Evolutionary conservation across 2,888 invertebrate species (phyloP).

Genomic region (Beris chalybata): DNA sequence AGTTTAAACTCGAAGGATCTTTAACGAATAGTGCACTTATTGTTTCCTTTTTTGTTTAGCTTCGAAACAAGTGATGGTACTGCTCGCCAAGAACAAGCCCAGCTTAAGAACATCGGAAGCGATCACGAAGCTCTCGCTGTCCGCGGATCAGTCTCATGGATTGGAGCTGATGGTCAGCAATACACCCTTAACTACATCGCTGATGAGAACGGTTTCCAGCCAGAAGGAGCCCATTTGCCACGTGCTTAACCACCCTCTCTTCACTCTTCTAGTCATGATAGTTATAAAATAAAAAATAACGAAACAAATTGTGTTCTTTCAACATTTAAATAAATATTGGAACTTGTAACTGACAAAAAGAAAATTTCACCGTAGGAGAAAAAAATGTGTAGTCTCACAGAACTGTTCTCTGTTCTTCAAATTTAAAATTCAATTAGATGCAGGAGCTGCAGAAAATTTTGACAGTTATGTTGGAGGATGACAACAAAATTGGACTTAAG

Average conservation of each 20-base stretch:
- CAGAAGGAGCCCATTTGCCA: conserved; percentile 53
- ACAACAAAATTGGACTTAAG: no score
- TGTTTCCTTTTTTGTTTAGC: conserved; percentile 2
- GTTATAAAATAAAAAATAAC: neutral
- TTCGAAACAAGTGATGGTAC: conserved; percentile 56
- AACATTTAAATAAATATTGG: no score
- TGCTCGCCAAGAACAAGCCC: conserved; percentile 56
- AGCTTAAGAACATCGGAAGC: conserved; percentile 55
- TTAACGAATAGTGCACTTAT: neutral
- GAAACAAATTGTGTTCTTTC: neutral
- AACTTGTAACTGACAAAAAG: no score
- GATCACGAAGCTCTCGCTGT: conserved; percentile 46
- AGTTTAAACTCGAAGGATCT: conserved; percentile 47
- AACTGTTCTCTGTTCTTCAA: no score
- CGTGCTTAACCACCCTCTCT: conserved; percentile 33
- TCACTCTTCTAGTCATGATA: neutral
- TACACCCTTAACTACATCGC: conserved; percentile 59
- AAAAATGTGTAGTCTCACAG: no score
- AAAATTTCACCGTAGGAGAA: no score
- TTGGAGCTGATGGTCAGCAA: conserved; percentile 59
- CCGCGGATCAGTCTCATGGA: conserved; percentile 58
- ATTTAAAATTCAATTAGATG: no score
- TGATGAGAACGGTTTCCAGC: conserved; percentile 48
- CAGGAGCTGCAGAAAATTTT: no score
- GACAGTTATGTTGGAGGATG: no score